Percentiles rank a stretch among this genome's conserved stretches.
These are phyloP conservation scores for Yponomeuta evonymella DNA, from an alignment of 2,888 invertebrate species.

Conservation along the genomic window DNA sequence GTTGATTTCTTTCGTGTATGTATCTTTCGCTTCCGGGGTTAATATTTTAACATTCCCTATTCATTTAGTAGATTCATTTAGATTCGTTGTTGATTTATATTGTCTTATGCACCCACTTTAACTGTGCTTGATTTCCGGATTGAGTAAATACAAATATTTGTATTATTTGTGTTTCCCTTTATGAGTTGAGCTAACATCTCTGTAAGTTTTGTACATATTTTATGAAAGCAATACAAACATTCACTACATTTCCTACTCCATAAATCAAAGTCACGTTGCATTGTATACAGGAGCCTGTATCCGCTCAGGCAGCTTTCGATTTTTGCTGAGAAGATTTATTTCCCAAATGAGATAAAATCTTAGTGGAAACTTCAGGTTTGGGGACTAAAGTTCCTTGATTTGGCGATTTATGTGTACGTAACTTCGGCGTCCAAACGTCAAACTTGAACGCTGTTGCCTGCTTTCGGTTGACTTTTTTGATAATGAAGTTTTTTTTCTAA, in stretches of 20 bases:
- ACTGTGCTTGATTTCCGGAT: no score
- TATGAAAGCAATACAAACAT: neutral
- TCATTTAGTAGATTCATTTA: no score
- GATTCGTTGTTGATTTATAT: no score
- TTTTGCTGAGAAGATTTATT: slow-evolving; percentile 10
- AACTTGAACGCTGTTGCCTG: neutral
- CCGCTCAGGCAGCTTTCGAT: neutral
- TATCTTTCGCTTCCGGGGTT: no score
- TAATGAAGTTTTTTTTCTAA: neutral
- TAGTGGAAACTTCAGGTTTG: slow-evolving; percentile 5
- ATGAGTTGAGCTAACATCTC: no score
- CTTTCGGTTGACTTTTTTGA: neutral
- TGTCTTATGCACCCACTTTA: no score
- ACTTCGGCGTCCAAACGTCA: neutral
- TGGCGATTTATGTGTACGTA: slow-evolving; percentile 12
- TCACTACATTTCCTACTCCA: neutral
- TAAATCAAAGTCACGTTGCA: neutral
- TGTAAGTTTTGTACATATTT: neutral
- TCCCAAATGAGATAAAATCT: slow-evolving; percentile 5
- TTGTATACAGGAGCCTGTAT: neutral
- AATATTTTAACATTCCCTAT: no score
- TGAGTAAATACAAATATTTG: no score
- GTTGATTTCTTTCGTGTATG: neutral
- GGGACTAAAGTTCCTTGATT: slow-evolving; percentile 5
- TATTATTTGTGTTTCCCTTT: no score